These are phyloP conservation scores for Microcebus tavaratra DNA, from an alignment of 2,113 vertebrate genomes.

Conservation along the genomic window DNA sequence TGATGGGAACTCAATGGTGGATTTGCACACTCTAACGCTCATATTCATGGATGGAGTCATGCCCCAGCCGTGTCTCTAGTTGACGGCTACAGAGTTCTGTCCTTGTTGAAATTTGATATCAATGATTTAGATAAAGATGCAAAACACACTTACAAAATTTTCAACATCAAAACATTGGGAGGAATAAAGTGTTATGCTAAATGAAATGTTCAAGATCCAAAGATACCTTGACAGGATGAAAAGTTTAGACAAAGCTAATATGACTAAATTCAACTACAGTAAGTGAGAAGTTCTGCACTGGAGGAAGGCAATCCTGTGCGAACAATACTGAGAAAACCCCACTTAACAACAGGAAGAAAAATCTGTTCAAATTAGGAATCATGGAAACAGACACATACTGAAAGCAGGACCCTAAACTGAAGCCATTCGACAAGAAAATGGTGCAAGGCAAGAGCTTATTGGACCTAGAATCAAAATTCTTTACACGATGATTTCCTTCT, in stretches of 20 bases:
- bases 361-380: neutral
- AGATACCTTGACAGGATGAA: neutral
- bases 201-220: neutral
- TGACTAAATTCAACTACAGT: neutral
- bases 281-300: neutral
- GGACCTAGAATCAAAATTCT: neutral
- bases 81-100: neutral
- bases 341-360: neutral
- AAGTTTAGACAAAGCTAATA: neutral
- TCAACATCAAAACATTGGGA: neutral
- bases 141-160: neutral
- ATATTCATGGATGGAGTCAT: neutral
- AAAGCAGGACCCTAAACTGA: neutral
- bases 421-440: neutral
- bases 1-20: neutral
- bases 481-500: neutral
- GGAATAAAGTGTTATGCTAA: neutral
- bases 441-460: neutral
- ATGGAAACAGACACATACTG: neutral
- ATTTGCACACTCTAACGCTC: neutral
- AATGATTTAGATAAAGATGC: neutral
- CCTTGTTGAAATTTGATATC: neutral
- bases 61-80: neutral
- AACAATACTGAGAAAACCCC: neutral
- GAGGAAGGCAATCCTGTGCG: neutral